Conservation (phyloP, 2,888 invertebrate genomes). For the Mantis religiosa region DNA sequence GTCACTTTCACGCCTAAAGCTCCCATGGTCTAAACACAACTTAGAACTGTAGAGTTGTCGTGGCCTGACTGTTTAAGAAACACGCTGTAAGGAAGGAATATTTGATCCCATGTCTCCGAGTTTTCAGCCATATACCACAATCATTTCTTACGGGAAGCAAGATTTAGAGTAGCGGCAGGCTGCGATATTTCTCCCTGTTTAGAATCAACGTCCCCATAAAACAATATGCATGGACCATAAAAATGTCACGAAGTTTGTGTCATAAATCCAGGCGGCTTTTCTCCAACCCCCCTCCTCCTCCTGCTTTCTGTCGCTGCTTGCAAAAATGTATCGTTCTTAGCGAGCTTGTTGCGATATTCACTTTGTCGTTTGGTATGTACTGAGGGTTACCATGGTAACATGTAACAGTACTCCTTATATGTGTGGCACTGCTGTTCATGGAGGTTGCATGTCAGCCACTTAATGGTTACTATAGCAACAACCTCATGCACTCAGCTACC, state of each 20-base stretch:
- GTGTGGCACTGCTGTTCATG: too few relatives aligned
- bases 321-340: not conserved
- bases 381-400: not conserved
- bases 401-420: not conserved
- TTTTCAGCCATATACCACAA: not conserved
- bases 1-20: too few relatives aligned
- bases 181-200: not conserved
- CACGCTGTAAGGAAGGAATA: not conserved
- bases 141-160: not conserved
- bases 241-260: not conserved
- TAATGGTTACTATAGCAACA: too few relatives aligned
- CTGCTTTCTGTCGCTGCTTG: not conserved
- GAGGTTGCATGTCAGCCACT: too few relatives aligned
- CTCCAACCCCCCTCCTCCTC: not conserved
- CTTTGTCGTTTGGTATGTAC: not conserved
- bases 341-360: not conserved
- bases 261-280: not conserved
- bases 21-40: too few relatives aligned
- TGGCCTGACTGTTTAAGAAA: too few relatives aligned
- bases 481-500: too few relatives aligned
- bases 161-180: not conserved
- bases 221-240: not conserved
- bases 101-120: not conserved
- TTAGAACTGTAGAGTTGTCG: too few relatives aligned
- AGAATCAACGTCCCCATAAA: not conserved